A percentile compares a stretch with the other conserved stretches of the same genome.
phyloP scores from a whole-genome alignment of 2,113 vertebrate genomes.

The Nannobrachium achirus region DNA sequence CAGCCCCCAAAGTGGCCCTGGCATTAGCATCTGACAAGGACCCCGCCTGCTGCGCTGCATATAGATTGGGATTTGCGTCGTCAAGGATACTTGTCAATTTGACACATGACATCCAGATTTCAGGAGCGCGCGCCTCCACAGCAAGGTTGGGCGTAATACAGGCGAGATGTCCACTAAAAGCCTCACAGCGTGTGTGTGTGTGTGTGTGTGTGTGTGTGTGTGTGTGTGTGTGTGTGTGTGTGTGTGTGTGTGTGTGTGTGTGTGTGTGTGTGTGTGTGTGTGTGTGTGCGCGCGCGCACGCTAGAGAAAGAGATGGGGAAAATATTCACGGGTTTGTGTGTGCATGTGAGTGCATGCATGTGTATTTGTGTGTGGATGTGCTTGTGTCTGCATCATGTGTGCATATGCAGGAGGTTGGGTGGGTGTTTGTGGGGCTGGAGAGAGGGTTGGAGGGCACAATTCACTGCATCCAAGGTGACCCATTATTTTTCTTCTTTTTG shows the following conservation, averaged over 20 bases:
- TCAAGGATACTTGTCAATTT: slow-evolving; percentile 76
- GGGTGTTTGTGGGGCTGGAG: background rate
- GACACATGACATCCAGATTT: slow-evolving; percentile 72
- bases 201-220: slow-evolving; percentile 19
- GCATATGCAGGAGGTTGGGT: background rate
- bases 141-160: slow-evolving; percentile 59
- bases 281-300: no score
- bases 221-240: slow-evolving; percentile 22
- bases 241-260: background rate
- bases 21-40: slow-evolving; percentile 77
- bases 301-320: slow-evolving; percentile 22
- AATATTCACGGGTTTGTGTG: slow-evolving; percentile 30
- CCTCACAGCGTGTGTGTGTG: slow-evolving; percentile 34
- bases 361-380: slow-evolving; percentile 8
- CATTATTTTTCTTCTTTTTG: slow-evolving; percentile 10
- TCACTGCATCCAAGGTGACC: slow-evolving; percentile 59
- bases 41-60: slow-evolving; percentile 63
- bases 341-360: slow-evolving; percentile 25
- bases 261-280: slow-evolving; percentile 8
- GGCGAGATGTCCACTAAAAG: slow-evolving; percentile 44
- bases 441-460: slow-evolving; percentile 48
- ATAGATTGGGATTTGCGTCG: slow-evolving; percentile 77
- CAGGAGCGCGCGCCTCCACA: slow-evolving; percentile 49
- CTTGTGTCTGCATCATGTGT: background rate
- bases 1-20: slow-evolving; percentile 70